A percentile compares a stretch with the other conserved stretches of the same genome.
These are phyloP conservation scores for Trematocara nigrifrons DNA, from an alignment of 2,113 vertebrate species.

Conservation along the genomic window DNA sequence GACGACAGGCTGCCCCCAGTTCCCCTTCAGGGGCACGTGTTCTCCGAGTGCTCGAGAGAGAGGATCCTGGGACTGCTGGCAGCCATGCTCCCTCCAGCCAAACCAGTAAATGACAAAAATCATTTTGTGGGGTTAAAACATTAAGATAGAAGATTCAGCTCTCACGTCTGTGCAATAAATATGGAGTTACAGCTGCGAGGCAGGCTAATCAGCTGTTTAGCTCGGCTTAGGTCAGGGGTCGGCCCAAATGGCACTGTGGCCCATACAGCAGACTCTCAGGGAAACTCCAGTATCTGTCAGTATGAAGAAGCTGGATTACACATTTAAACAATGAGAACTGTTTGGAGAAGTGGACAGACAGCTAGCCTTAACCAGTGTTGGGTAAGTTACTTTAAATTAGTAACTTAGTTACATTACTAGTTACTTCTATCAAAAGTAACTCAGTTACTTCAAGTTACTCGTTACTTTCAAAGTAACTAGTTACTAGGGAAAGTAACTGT, in stretches of 20 bases:
- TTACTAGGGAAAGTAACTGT: no score
- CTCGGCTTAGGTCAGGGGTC: rapidly evolving
- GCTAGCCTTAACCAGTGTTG: no score
- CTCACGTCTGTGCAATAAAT: not conserved
- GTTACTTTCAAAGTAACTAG: no score
- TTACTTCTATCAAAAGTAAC: no score
- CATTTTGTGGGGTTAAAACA: not conserved
- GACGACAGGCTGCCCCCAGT: conserved; percentile 70
- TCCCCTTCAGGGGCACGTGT: conserved; percentile 86
- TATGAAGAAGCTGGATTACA: not conserved
- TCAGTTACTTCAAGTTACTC: no score
- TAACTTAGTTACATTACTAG: no score
- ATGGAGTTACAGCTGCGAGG: rapidly evolving
- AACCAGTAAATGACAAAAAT: conserved; percentile 68
- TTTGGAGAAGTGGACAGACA: rapidly evolving
- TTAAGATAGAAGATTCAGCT: not conserved
- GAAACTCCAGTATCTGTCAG: not conserved
- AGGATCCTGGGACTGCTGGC: conserved; percentile 92
- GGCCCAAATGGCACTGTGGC: not conserved
- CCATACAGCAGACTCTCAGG: not conserved
- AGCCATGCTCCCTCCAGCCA: conserved; percentile 90
- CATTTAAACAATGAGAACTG: not conserved
- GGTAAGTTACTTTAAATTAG: no score
- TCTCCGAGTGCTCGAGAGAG: conserved; percentile 95
- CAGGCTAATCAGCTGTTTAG: not conserved